These are phyloP conservation scores for Theretra japonica DNA, from an alignment of 2,888 invertebrate genomes.

Conservation along the genomic window DNA sequence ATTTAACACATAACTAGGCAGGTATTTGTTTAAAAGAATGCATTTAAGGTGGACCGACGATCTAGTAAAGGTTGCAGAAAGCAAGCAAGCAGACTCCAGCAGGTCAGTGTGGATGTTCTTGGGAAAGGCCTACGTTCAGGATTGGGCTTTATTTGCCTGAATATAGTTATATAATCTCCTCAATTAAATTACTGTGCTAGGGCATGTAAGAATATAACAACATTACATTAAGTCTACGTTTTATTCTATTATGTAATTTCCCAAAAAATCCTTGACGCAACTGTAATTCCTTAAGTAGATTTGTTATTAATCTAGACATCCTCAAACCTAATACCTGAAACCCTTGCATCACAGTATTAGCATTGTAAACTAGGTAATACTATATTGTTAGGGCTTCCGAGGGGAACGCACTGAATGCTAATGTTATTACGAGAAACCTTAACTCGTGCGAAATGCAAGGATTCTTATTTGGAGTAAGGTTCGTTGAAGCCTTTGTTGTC, in stretches of 20 bases:
- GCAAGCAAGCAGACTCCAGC: no score
- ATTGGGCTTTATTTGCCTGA: no score
- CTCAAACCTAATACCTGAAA: slow-evolving; percentile 1
- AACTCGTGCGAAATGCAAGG: slow-evolving; percentile 25
- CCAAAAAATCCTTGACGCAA: neutral
- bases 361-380: slow-evolving; percentile 1
- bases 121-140: no score
- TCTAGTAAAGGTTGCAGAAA: no score
- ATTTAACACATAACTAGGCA: no score
- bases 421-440: slow-evolving; percentile 41
- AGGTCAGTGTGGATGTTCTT: no score
- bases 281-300: neutral
- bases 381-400: slow-evolving; percentile 37
- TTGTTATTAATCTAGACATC: neutral
- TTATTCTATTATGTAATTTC: neutral
- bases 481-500: neutral
- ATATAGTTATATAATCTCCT: no score
- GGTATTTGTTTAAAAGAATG: no score
- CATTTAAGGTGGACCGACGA: no score
- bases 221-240: no score
- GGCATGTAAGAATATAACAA: no score
- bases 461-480: neutral
- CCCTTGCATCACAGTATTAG: slow-evolving; percentile 15
- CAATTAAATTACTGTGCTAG: no score
- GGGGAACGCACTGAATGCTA: slow-evolving; percentile 30